A percentile compares a stretch with the other conserved stretches of the same genome.
Conservation (phyloP, 1,140 invertebrate species). For the Halictus rubicundus region DNA sequence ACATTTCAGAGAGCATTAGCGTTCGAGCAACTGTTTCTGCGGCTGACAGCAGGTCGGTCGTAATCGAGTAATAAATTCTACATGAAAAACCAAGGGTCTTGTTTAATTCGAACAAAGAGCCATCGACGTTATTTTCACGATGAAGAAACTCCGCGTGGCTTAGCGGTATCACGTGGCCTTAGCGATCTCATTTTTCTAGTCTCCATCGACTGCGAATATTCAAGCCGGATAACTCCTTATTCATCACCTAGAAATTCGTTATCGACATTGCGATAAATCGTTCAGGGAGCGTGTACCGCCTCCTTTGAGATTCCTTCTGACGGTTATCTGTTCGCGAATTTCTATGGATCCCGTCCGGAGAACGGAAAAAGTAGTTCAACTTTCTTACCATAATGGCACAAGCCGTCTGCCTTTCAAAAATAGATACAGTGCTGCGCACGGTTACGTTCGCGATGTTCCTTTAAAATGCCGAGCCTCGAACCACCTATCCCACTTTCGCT, state of each 20-base stretch:
- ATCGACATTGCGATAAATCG: constrained; percentile 35
- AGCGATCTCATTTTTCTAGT: constrained; percentile 14
- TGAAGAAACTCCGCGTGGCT: not conserved
- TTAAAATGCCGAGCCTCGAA: too few species aligned
- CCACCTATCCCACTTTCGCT: too few species aligned
- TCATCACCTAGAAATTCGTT: constrained; percentile 24
- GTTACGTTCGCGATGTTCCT: too few species aligned
- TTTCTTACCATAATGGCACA: not conserved
- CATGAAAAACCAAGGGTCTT: too few species aligned
- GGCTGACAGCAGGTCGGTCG: too few species aligned
- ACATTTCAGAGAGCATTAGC: too few species aligned
- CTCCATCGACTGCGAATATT: constrained; percentile 8
- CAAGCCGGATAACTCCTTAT: constrained; percentile 30
- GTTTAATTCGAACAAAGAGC: not conserved
- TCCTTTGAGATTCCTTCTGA: not conserved
- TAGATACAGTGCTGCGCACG: not conserved
- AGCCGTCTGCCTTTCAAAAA: not conserved
- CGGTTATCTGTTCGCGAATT: not conserved
- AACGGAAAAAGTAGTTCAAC: not conserved
- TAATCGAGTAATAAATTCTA: too few species aligned
- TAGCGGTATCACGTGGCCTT: not conserved
- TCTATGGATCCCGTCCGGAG: not conserved
- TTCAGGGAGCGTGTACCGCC: not conserved
- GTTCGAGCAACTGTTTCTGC: too few species aligned
- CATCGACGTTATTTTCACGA: not conserved